Base-by-base conservation (phyloP, 1,140 invertebrate genomes). In the Argopecten irradians region DNA sequence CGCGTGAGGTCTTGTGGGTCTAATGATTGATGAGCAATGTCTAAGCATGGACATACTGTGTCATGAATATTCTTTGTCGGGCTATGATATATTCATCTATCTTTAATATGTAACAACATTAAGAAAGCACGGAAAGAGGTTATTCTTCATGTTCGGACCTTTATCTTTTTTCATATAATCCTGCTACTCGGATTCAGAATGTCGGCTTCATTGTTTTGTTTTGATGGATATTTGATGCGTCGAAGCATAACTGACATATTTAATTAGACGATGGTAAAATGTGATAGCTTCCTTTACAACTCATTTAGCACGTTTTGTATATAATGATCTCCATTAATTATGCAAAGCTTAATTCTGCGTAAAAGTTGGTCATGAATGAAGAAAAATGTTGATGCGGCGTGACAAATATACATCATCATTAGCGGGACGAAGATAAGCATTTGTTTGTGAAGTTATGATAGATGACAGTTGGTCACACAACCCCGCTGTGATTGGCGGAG, bases 281-380 rank as follows among this genome's bases (percentile, higher is more conserved):
- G 22, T 5, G 55, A 71, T 71, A 71, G n/a, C 55, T 28, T 71
- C 5, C 19, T 71, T 71, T 71, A 71, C 55, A n/a, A 71, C 55
- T 16, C 22, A 71, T 71, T 71, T 71, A 71, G n/a, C 55, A 71
- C 55, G 55, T 71, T 71, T n/a, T 71, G 22, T 71, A 71, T 16
- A 71, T 71, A 28, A 71, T 71, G 55, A 71, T 71, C 55, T 71
- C 55, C 22, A 28, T 71, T 71, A 71, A 71, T 71, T 71, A 71
- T 71, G n/a, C 55, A 5, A 71, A 71, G 28, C 55, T 28, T 71
- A 71, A 71, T 71, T 71, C 28, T 71, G 55, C 55, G 55, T 71
- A 71, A 71, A 71, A 71, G 55, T 71, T 71, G n/a, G 55, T 71
- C 55, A 71, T 71, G 55, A 71, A 71, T 71, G 55, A 71, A 71